phyloP scores from a whole-genome alignment of 2,113 vertebrate species.

The Cynopterus brachyotis region DNA sequence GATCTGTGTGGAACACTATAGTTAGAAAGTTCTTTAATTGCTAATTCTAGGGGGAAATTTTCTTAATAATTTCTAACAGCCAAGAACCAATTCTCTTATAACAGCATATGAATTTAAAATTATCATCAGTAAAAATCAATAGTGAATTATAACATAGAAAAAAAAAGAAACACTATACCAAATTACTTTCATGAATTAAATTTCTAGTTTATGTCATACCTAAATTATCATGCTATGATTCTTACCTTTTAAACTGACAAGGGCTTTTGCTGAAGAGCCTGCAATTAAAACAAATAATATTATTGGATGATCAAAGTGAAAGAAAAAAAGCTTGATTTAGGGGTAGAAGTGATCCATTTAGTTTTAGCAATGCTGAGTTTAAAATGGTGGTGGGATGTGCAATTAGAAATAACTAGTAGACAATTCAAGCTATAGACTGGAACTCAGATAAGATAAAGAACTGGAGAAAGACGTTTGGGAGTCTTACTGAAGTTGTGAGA shows the following conservation, averaged over 20 bases:
- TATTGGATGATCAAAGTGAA: constrained; percentile 58
- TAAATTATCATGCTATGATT: constrained; percentile 61
- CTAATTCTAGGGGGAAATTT: not conserved
- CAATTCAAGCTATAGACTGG: not conserved
- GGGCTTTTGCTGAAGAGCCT: constrained; percentile 99
- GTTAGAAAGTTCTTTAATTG: not conserved
- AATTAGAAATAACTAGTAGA: not conserved
- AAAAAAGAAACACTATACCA: constrained; percentile 5
- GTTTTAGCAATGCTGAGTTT: not conserved
- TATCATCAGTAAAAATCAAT: constrained; percentile 44
- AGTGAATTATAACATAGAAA: not conserved
- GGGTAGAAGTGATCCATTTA: not conserved
- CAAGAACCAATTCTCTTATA: not conserved
- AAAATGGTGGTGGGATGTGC: not conserved
- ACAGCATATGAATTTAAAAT: constrained; percentile 32
- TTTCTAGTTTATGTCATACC: constrained; percentile 9
- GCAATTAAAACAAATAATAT: constrained; percentile 77
- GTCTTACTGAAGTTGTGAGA: not conserved
- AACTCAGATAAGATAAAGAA: not conserved
- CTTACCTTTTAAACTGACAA: constrained; percentile 98
- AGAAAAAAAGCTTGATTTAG: not conserved
- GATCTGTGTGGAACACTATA: not conserved
- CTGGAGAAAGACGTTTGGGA: not conserved
- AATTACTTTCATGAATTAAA: constrained; percentile 44
- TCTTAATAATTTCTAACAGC: constrained; percentile 31